Base-by-base conservation (phyloP, 2,888 invertebrate genomes). In the Cryptus viduatorius region DNA sequence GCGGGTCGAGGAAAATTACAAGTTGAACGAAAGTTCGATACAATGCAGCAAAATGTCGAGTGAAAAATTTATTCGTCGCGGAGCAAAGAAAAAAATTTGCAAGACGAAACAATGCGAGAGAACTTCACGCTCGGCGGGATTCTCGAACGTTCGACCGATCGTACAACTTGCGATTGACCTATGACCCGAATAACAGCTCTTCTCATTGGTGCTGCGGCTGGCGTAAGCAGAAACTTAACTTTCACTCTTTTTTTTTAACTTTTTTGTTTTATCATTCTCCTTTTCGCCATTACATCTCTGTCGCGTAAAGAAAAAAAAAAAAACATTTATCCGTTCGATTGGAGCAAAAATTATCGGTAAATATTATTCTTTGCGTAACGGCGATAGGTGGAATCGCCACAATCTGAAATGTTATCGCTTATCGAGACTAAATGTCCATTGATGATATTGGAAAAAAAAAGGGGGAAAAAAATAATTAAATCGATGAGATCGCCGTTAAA, bases 71-170 rank as follows among this genome's bases (percentile, higher is more conserved):
- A 84, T 77, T 76, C 76, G 50, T 76, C 65, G 79, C 79, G 79
- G 31, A 65, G 53, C 7, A 53, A 72, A 79, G 29, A 12, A 59
- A 24, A 59, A 16, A 67, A 67, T 56, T 56, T 56, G 19, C 42
- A 10, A 16, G 44, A 12, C 19, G 16, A 44, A 67, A 84, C 83
- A 84, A 84, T 84, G 79, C 71, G 72, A 65, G 37, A 77, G 77
- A 84, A 72, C 80, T 80, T 77, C 80, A 84, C 83, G 83, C 72
- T 84, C 37, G 65, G 42, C 16, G 61, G 12, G 64, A 64, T 24
- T 53, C 69, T 46, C 81, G 81, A 81, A 69, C 69, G 81, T 64
- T 76, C 68, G 72, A 44, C 83, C 72, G 71, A 80, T 72, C 83
- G 72, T 10, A 24, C 12, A 19, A 24, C 24, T 56, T 53, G 16